Base-by-base conservation (phyloP, 2,113 vertebrate species). In the Corapipo altera region DNA sequence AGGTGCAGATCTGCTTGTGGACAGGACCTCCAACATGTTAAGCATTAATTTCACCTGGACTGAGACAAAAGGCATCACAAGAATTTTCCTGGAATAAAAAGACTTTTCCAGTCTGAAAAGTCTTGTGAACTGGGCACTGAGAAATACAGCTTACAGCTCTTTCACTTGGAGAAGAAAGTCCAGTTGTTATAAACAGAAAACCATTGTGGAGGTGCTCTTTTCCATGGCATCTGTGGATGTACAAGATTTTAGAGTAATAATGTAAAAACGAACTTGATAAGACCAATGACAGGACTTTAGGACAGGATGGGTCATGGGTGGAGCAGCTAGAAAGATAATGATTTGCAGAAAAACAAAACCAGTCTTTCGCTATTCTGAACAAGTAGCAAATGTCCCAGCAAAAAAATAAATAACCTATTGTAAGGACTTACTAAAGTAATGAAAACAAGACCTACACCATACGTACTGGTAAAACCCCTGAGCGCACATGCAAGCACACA, bases 401-500 rank as follows among this genome's bases (percentile, higher is more conserved):
- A 44, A 28, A 11, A 64, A 41, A 41, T 1, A 35, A 66, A 35
- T 2, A 44, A 14, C 12, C 3, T 65, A 24, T 15, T 81, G 11
- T 41, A 75, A 85, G 48, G 19, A 73, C 12, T 75, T 90, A 59
- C 23, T 72, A 67, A 27, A 3, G 21, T 37, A 8, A 70, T 7
- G 74, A 44, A 84, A 84, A 12, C 15, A 69, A 69, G 17, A 41
- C 35, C 35, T 85, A 44, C 44, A 57, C 23, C n/a, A 6, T 18
- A 81, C 1, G 5, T 24, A 30, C 37, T 67, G 30, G 18, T 52
- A 70, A 66, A 84, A 6, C 4, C 23, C 21, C 35, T 6, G 4
- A 20, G 2, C 33, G 12, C 0, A 0, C 8, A 9, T 2, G 2
- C 7, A 15, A 6, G 6, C 15, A 20, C 15, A 35, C 7, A 21